Evolutionary conservation across 2,113 vertebrate genomes (phyloP), one percentile per base, ranked within the genome.

Genomic region (Leucopsar rothschildi): DNA sequence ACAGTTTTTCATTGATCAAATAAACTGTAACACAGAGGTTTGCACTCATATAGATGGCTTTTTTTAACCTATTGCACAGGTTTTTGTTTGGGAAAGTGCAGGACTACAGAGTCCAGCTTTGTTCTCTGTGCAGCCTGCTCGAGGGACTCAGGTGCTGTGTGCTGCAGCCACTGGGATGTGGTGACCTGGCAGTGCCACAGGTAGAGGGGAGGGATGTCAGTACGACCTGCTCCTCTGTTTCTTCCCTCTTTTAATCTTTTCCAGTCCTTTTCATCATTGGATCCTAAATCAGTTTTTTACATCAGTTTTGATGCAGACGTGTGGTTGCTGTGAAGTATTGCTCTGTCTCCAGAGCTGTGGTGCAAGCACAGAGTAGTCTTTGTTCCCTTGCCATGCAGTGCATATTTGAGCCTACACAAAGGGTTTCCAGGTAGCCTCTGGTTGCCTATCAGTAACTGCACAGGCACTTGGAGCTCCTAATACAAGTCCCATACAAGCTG

Each of bases 321-420:
- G 85, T 31, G 79, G 59, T 89, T 95, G 56, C 92, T 94, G 75
- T 85, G 82, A 87, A 89, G 85, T 75, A 17, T 86, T 86, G n/a
- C 37, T 82, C 42, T 92, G 90, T 86, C 95, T 94, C n/a, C 44
- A 73, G 70, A 72, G 82, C 42, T 42, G 17, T 63, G 39, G 57
- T 82, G 70, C 72, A 86, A 81, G 82, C 33, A 25, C 50, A 2
- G 75, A 39, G 78, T 28, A 44, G 57, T 31, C 72, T 96, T 93
- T 96, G 81, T 97, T 95, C 56, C 76, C 47, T 89, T 94, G 84
- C 91, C 70, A 45, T 15, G 9, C 65, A 61, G 87, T 24, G 31
- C 27, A 52, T 63, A 35, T 80, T 57, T 84, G 55, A 78, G 75
- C 76, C 86, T 92, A 15, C 80, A 53, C 73, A 8, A 73, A 91